These are phyloP conservation scores for Dicerorhinus sumatrensis DNA, from an alignment of 2,113 vertebrate species.

Conservation along the genomic window DNA sequence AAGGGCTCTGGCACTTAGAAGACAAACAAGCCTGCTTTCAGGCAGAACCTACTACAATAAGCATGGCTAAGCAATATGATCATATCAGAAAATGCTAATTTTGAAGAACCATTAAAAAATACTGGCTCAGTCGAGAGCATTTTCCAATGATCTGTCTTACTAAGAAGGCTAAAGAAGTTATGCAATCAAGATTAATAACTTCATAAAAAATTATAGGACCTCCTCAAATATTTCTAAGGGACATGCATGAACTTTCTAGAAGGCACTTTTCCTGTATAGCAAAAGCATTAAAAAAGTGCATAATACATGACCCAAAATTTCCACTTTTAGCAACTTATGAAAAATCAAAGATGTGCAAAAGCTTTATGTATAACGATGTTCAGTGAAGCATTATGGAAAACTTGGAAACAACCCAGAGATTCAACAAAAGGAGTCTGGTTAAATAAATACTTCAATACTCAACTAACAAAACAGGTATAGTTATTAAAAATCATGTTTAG, in stretches of 20 bases:
- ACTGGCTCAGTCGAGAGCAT: neutral
- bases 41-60: neutral
- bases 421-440: neutral
- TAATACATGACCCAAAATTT: neutral
- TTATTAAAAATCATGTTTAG: neutral
- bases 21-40: neutral
- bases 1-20: neutral
- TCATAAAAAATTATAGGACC: conserved; percentile 16
- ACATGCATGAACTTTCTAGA: neutral
- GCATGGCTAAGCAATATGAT: neutral
- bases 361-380: neutral
- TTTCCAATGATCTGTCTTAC: neutral
- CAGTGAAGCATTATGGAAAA: neutral
- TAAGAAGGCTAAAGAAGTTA: conserved; percentile 20
- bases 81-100: neutral
- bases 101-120: neutral
- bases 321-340: neutral
- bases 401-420: neutral
- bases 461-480: neutral
- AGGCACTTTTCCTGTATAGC: neutral
- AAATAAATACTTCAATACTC: neutral
- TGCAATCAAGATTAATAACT: neutral
- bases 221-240: neutral
- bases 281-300: neutral
- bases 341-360: conserved; percentile 19